Percentiles rank a stretch among this genome's conserved stretches.
phyloP scores from a whole-genome alignment of 2,113 vertebrate species.

The Charina bottae region DNA sequence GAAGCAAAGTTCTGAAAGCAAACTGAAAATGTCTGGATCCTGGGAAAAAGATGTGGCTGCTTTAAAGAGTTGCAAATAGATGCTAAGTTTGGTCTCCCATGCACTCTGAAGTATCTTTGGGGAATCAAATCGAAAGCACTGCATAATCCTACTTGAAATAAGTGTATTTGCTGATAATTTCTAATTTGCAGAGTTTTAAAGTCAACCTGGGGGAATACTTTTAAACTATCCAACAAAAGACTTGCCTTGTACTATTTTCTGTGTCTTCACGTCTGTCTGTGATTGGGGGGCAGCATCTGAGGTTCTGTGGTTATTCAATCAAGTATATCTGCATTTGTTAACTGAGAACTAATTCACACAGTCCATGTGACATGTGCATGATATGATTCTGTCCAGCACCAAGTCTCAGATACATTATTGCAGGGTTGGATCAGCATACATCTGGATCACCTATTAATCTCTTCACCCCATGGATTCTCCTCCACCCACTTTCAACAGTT shows the following conservation, averaged over 20 bases:
- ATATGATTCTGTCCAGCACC: too few species aligned
- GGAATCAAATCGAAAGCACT: background rate
- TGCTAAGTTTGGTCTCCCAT: background rate
- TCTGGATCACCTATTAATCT: too few species aligned
- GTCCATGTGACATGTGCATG: background rate
- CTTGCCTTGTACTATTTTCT: background rate
- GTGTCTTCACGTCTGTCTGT: background rate
- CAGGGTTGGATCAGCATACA: background rate
- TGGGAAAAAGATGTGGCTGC: background rate
- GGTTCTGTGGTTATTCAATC: background rate
- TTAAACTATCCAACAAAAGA: background rate
- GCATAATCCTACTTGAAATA: background rate
- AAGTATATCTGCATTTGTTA: too few species aligned
- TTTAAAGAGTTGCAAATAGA: background rate
- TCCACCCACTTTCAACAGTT: background rate
- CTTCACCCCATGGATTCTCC: background rate
- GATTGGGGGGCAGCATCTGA: background rate
- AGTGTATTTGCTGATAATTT: background rate
- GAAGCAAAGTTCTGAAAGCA: background rate
- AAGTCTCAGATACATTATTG: too few species aligned
- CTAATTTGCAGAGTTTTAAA: background rate
- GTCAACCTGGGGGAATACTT: background rate
- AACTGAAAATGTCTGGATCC: background rate
- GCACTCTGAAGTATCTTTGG: background rate
- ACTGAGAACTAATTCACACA: background rate